phyloP scores from a whole-genome alignment of 2,888 invertebrate species.

The Epinotia ramella region DNA sequence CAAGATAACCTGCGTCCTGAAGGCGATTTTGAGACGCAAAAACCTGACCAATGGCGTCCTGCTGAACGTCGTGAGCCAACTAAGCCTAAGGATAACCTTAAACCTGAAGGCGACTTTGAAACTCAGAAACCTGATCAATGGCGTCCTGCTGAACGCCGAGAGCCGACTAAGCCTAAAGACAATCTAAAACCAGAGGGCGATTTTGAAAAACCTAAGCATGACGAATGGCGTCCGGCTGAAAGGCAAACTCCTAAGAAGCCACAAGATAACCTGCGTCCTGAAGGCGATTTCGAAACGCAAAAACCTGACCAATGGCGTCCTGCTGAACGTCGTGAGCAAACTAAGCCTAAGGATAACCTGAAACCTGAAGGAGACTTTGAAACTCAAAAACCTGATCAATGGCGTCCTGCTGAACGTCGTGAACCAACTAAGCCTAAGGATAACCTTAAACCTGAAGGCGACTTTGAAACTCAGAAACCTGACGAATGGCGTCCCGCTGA shows the following conservation, averaged over 20 bases:
- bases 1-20: conserved; percentile 84
- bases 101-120: conserved; percentile 85
- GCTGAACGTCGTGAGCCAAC: conserved; percentile 75
- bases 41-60: conserved; percentile 64
- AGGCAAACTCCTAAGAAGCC: conserved; percentile 59
- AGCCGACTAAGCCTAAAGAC: conserved; percentile 64
- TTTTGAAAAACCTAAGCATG: conserved; percentile 76
- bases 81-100: conserved; percentile 75
- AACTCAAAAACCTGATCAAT: conserved; percentile 59
- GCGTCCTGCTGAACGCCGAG: conserved; percentile 59
- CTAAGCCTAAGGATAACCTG: conserved; percentile 60
- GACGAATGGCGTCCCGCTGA: conserved; percentile 66
- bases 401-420: conserved; percentile 76
- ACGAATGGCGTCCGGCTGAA: conserved; percentile 70
- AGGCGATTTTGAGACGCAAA: conserved; percentile 60
- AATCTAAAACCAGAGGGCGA: conserved; percentile 67
- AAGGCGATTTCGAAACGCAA: conserved; percentile 71
- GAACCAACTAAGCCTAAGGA: conserved; percentile 52
- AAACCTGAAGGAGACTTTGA: conserved; percentile 57
- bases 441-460: conserved; percentile 61
- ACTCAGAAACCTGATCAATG: conserved; percentile 61
- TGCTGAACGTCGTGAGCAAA: conserved; percentile 72
- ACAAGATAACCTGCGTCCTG: conserved; percentile 82
- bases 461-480: conserved; percentile 72
- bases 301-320: conserved; percentile 70